Percentiles rank a stretch among this genome's conserved stretches.
Conservation (phyloP, 2,888 invertebrate species). For the Eupithecia abbreviata region DNA sequence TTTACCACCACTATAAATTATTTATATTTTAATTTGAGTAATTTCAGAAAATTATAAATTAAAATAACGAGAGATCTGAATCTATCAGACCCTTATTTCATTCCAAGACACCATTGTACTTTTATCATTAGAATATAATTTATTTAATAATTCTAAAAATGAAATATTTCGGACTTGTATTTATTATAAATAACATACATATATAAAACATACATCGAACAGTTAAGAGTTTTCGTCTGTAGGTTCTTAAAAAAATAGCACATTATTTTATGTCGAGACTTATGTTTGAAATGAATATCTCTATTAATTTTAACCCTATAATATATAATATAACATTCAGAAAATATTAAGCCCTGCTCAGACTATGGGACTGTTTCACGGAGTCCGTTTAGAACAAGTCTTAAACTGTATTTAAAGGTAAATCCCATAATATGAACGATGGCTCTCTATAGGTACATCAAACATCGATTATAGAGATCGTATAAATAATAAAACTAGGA, state of each 20-base stretch:
- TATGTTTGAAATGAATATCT: conserved; percentile 17
- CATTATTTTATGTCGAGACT: background rate
- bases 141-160: background rate
- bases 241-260: background rate
- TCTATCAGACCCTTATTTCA: conserved; percentile 31
- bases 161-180: conserved; percentile 26
- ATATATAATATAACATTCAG: conserved; percentile 32
- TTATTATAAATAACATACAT: background rate
- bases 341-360: conserved; percentile 27
- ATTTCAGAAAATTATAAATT: background rate
- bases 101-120: conserved; percentile 23
- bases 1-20: no score
- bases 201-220: background rate
- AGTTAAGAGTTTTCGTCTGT: background rate
- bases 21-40: background rate
- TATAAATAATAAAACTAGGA: conserved; percentile 2
- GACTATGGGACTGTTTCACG: conserved; percentile 15
- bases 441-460: conserved; percentile 10
- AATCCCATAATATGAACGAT: conserved; percentile 16
- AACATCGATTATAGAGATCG: background rate
- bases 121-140: background rate
- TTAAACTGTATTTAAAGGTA: background rate
- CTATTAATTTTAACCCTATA: conserved; percentile 8
- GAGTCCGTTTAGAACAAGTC: conserved; percentile 16
- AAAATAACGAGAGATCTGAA: background rate